A percentile compares a stretch with the other conserved stretches of the same genome.
These are phyloP conservation scores for Autographa pulchrina DNA, from an alignment of 2,888 invertebrate genomes.

Conservation along the genomic window DNA sequence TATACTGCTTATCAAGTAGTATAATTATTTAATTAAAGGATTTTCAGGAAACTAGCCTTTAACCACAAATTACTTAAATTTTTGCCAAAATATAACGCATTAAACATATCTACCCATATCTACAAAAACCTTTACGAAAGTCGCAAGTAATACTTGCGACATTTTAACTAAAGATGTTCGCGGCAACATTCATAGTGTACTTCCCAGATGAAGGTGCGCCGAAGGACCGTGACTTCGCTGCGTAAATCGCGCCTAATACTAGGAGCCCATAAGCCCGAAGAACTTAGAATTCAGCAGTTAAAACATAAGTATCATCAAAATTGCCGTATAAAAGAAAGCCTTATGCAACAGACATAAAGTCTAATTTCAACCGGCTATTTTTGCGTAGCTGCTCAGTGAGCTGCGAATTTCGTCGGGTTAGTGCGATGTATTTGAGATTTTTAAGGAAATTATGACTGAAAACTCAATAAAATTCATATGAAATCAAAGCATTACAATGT, in stretches of 20 bases:
- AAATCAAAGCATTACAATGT: not conserved
- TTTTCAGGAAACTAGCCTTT: too few relatives aligned
- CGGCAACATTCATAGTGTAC: too few relatives aligned
- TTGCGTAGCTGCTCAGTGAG: not conserved
- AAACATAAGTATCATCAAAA: not conserved
- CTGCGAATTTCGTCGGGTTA: not conserved
- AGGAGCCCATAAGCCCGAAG: not conserved
- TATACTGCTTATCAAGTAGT: too few relatives aligned
- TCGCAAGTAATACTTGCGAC: too few relatives aligned
- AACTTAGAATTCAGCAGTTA: not conserved
- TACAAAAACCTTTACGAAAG: too few relatives aligned
- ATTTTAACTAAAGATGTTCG: too few relatives aligned
- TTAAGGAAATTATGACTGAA: not conserved
- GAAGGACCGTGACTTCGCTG: not conserved
- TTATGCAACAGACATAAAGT: not conserved
- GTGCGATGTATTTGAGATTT: not conserved
- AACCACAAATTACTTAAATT: too few relatives aligned
- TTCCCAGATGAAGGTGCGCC: too few relatives aligned
- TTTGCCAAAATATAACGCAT: too few relatives aligned
- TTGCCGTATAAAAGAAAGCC: not conserved
- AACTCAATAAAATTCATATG: not conserved
- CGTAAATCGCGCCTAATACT: not conserved
- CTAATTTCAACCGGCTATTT: not conserved
- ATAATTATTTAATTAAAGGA: too few relatives aligned
- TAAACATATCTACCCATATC: too few relatives aligned